Base-by-base conservation (phyloP, 1,140 invertebrate species). In the Zaprionus taronus region DNA sequence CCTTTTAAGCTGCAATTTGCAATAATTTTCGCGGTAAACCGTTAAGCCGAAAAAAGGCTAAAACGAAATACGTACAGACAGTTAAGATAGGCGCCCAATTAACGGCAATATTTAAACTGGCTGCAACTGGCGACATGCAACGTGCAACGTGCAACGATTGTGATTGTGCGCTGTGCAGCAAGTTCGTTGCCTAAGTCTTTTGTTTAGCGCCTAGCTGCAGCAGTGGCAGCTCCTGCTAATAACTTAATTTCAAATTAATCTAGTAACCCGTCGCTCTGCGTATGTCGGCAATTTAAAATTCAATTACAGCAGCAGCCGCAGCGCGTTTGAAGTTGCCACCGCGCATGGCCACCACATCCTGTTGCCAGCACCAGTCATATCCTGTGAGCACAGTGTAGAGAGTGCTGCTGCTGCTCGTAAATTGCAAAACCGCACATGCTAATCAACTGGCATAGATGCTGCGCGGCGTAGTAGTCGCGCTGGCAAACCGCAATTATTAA, bases 171-270 rank as follows among this genome's bases (percentile, higher is more conserved):
- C 20, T 11, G 12, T 17, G 58, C 6, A 58, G 55, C 77, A 58
- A 67, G 69, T 73, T 71, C 51, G 80, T 49, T 77, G 69, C 61
- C 61, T 44, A 69, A 75, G 72, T 81, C 79, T 87, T 87, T 83
- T 83, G 81, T 89, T 81, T 81, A 62, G 58, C 65, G 80, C 80
- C 84, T 81, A 81, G 72, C 69, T 60, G 73, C 76, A 71, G 72
- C 69, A 60, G 73, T 79, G 65, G 47, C 12, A 34, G 34, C 26
- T 12, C 15, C n/a, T 26, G 57, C 81, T 89, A 89, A 89, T 89
- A 84, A 89, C 84, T 89, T 90, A 78, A 87, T 87, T 90, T 89
- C 78, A 79, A 89, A 90, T 90, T 84, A 85, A 89, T 89, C 84
- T 81, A 74, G 80, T 31, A 44, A 55, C 63, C 44, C 64, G 56